Evolutionary conservation across 2,113 vertebrate species (phyloP).

Genomic region (Stigmatopora nigra): DNA sequence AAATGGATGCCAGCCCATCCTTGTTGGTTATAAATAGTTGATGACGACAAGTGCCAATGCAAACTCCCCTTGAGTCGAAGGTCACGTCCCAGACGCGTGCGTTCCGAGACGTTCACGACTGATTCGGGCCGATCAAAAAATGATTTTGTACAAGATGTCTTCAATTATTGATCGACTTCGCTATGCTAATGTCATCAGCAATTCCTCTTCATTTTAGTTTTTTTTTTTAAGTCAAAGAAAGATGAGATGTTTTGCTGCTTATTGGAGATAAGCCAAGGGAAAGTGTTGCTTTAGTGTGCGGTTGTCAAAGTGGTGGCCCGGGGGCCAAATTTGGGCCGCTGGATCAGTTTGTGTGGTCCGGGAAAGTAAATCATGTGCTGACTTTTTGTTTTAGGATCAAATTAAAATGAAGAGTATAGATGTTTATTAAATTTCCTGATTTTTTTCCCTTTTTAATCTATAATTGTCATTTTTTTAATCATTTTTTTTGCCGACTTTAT

Average conservation of each 20-base stretch:
- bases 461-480: too few relatives aligned
- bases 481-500: too few relatives aligned
- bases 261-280: neutral
- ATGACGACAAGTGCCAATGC: slow-evolving; percentile 70
- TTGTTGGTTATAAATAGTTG: slow-evolving; percentile 64
- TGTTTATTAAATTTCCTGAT: too few relatives aligned
- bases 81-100: slow-evolving; percentile 53
- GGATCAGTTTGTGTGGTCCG: too few relatives aligned
- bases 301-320: too few relatives aligned
- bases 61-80: slow-evolving; percentile 65
- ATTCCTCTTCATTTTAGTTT: slow-evolving; percentile 43
- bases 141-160: slow-evolving; percentile 55
- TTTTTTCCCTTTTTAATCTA: too few relatives aligned
- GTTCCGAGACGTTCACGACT: slow-evolving; percentile 50
- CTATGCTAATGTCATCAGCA: slow-evolving; percentile 57
- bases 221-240: slow-evolving; percentile 23
- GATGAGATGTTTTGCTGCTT: slow-evolving; percentile 24
- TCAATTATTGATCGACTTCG: slow-evolving; percentile 64
- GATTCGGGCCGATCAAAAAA: slow-evolving; percentile 56
- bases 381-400: too few relatives aligned
- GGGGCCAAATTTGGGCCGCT: too few relatives aligned
- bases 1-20: slow-evolving; percentile 57
- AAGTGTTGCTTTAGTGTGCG: neutral
- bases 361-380: too few relatives aligned
- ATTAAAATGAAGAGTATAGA: too few relatives aligned